Evolutionary conservation across 2,888 invertebrate genomes (phyloP).

Genomic region (Dicroscelio sp.): DNA sequence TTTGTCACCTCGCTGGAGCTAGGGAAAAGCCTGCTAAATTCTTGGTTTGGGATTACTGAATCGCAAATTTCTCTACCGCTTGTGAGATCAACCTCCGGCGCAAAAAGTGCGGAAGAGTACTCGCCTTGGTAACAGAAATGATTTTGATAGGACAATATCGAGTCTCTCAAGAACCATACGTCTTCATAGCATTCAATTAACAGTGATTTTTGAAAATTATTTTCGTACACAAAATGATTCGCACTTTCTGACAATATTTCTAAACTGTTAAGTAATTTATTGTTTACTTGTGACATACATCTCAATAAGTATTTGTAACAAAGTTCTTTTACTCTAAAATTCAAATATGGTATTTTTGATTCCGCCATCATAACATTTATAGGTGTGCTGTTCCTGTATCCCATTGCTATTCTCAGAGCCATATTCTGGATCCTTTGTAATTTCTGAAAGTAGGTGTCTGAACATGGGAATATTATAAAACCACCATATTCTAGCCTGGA

Average conservation of each 20-base stretch:
- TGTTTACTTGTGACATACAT: background rate
- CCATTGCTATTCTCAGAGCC: conserved; percentile 65
- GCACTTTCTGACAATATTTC: background rate
- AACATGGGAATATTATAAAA: conserved; percentile 29
- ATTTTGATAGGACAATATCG: too few relatives aligned
- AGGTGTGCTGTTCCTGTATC: conserved; percentile 63
- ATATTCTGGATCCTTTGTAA: conserved; percentile 45
- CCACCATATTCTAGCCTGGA: conserved; percentile 45
- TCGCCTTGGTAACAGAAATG: too few relatives aligned
- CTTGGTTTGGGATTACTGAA: too few relatives aligned
- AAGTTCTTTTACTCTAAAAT: conserved; percentile 51
- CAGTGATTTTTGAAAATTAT: too few relatives aligned
- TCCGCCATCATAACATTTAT: conserved; percentile 66
- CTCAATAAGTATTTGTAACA: conserved; percentile 47
- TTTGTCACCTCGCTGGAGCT: background rate
- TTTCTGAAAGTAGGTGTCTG: conserved; percentile 23
- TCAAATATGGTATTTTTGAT: conserved; percentile 12
- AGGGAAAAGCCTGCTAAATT: background rate
- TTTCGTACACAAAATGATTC: too few relatives aligned
- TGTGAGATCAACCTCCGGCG: background rate
- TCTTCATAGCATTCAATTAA: too few relatives aligned
- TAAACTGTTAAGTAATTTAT: background rate
- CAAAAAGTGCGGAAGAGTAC: background rate
- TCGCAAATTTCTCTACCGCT: too few relatives aligned
- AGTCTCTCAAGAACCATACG: too few relatives aligned